A percentile compares a stretch with the other conserved stretches of the same genome.
Evolutionary conservation across 2,113 vertebrate genomes (phyloP).

Genomic region (Cottus gobio): DNA sequence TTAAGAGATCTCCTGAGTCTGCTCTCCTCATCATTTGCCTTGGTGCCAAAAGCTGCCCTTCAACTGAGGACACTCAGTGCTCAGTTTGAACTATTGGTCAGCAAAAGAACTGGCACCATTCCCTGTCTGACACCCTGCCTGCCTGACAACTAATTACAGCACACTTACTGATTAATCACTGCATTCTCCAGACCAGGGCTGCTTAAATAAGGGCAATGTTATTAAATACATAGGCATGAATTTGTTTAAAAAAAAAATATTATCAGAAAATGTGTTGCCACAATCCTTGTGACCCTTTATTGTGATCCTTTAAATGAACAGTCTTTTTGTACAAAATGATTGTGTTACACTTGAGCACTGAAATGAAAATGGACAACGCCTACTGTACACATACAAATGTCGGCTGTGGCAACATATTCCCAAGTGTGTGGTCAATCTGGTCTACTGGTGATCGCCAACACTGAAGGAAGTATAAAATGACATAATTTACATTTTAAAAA

Average conservation of each 20-base stretch:
- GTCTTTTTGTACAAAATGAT: constrained; percentile 58
- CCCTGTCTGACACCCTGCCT: constrained; percentile 15
- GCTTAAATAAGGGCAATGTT: neutral
- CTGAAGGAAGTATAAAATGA: constrained; percentile 61
- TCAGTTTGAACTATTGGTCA: constrained; percentile 14
- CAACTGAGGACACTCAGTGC: constrained; percentile 20
- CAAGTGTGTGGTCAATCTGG: constrained; percentile 38
- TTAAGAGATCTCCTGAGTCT: constrained; percentile 18
- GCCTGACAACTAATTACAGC: constrained; percentile 21
- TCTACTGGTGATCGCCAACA: constrained; percentile 41
- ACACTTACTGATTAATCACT: neutral
- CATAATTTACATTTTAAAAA: constrained; percentile 32
- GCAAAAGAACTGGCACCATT: constrained; percentile 12
- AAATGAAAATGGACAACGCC: constrained; percentile 44
- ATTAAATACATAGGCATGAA: neutral
- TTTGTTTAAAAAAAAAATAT: neutral
- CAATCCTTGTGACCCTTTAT: constrained; percentile 54
- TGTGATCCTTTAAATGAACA: constrained; percentile 54
- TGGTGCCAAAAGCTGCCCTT: constrained; percentile 34
- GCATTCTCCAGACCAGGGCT: neutral
- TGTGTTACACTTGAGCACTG: constrained; percentile 38
- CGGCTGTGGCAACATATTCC: constrained; percentile 36
- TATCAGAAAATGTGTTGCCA: neutral
- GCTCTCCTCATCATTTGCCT: constrained; percentile 23
- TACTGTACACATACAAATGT: constrained; percentile 38